Evolutionary conservation across 2,888 invertebrate genomes (phyloP).

Genomic region (Lapara coniferarum): DNA sequence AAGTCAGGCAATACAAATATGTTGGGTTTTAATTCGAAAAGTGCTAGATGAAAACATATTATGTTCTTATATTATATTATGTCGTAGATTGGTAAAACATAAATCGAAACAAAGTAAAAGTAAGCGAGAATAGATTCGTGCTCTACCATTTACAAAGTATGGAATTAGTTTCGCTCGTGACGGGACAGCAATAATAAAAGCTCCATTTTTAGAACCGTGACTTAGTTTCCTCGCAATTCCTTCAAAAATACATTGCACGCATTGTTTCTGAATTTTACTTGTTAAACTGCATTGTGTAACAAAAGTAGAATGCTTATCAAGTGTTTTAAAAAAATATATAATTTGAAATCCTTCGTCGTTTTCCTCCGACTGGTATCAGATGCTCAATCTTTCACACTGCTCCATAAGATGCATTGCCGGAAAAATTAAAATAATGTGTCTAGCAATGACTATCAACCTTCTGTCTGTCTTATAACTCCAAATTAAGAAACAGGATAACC

Average conservation of each 20-base stretch:
- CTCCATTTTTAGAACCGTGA: constrained; percentile 17
- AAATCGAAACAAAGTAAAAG: constrained; percentile 44
- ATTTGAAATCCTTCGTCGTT: constrained; percentile 8
- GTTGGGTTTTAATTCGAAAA: no score
- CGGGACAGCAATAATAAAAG: constrained; percentile 34
- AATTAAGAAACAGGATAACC: no score
- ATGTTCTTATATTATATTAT: no score
- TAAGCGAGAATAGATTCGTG: constrained; percentile 45
- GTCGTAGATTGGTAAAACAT: background rate
- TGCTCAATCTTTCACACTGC: background rate
- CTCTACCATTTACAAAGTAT: constrained; percentile 37
- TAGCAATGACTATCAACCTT: background rate
- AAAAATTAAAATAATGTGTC: background rate
- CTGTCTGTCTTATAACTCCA: no score
- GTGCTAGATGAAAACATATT: no score
- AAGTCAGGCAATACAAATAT: no score
- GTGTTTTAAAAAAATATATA: no score
- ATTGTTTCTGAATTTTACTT: constrained; percentile 12
- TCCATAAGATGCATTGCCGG: background rate
- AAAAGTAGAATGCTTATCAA: background rate
- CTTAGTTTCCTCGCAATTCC: constrained; percentile 17
- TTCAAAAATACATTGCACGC: constrained; percentile 3
- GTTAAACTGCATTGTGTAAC: background rate
- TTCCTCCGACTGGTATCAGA: constrained; percentile 6
- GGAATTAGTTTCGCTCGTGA: constrained; percentile 54